Evolutionary conservation across 2,888 invertebrate genomes (phyloP).

Genomic region (Drosophila anomalipes): DNA sequence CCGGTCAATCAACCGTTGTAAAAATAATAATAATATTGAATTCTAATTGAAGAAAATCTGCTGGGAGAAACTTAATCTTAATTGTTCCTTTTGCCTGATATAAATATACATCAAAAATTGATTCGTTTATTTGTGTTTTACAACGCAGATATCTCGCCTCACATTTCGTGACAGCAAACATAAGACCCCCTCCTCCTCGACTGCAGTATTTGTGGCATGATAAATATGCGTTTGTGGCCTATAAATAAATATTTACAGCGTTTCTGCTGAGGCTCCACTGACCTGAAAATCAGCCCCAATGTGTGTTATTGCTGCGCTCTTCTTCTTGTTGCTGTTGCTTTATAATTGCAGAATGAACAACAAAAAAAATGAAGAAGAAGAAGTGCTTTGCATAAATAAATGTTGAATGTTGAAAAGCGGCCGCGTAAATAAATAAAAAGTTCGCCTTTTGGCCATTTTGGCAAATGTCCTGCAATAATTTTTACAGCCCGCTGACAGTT

Average conservation of each 20-base stretch:
- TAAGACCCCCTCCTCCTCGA: neutral
- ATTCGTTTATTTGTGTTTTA: neutral
- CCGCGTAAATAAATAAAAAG: constrained; percentile 53
- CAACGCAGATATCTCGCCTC: neutral
- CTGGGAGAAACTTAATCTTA: neutral
- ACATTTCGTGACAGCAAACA: neutral
- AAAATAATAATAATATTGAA: neutral
- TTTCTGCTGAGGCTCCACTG: constrained; percentile 31
- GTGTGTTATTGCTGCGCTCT: constrained; percentile 16
- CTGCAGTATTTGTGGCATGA: constrained; percentile 3
- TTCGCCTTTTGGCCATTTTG: constrained; percentile 66
- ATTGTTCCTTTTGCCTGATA: neutral
- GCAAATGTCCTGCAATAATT: constrained; percentile 76
- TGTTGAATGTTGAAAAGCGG: constrained; percentile 44
- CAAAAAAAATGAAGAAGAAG: constrained; percentile 16
- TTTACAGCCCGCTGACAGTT: constrained; percentile 65
- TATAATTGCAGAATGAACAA: constrained; percentile 50
- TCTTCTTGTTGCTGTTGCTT: constrained; percentile 28
- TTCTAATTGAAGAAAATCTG: neutral
- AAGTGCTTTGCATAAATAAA: constrained; percentile 60
- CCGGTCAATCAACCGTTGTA: neutral
- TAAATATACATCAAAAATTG: neutral
- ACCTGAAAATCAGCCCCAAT: constrained; percentile 42
- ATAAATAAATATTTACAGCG: constrained; percentile 48
- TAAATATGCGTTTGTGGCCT: constrained; percentile 16